Evolutionary conservation across 2,797 vertebrate species (phyloP), one percentile per base, ranked within the genome.

Genomic region (Chiloscyllium punctatum): DNA sequence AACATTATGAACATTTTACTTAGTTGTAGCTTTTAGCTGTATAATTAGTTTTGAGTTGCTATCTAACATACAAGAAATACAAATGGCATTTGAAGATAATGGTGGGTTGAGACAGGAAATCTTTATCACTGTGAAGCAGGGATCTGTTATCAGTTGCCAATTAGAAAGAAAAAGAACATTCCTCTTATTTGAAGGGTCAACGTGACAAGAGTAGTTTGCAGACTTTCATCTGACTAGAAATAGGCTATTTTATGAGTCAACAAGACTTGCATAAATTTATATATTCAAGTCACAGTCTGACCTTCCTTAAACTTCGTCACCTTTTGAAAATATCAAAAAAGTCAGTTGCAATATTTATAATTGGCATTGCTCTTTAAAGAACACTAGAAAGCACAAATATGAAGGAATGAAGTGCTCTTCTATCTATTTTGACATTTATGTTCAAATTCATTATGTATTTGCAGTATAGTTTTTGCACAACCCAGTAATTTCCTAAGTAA

Each of bases 61-160:
- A 11, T 48, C 15, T 7, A 95, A 53, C 71, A 77, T 51, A 48
- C 15, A 48, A 68, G 90, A 92, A 68, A 37, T 92, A 18, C 57
- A 92, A 37, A 92, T 95, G 69, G 27, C n/a, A 16, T 77, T 91
- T 33, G 4, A 33, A 77, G 71, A 95, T 95, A 77, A 74, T 27
- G 42, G 71, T 77, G 71, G 94, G 48, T 48, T 57, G 71, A 51
- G 71, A 30, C 94, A 72, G 94, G 48, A 94, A 94, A n/a, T 53
- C 71, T 95, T 94, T 95, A 95, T 95, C 94, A 95, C 71, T 91
- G 27, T 74, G 51, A 57, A 53, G 57, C 94, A 95, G 94, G 15
- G 48, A 94, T 48, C 42, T 74, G 23, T 48, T 72, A 53, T 51
- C 94, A 6, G 15, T 30, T 33, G 30, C 71, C 48, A 74, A 95